Percentiles rank a stretch among this genome's conserved stretches.
Evolutionary conservation across 2,797 vertebrate genomes (phyloP).

Genomic region (Typhlichthys subterraneus): DNA sequence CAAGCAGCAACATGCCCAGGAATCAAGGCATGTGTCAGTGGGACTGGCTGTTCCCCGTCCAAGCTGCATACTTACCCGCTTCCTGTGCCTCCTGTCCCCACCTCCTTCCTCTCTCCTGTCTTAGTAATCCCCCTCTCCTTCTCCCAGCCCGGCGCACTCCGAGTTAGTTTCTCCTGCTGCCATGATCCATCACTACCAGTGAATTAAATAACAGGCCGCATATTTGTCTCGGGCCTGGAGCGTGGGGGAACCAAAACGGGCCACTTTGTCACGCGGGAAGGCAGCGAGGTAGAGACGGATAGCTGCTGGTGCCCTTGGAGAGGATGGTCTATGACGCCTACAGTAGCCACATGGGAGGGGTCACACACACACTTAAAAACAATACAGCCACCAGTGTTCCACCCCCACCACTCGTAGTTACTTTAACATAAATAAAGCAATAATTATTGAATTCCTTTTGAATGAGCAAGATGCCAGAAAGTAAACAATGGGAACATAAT

Average conservation of each 20-base stretch:
- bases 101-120: slow-evolving; percentile 49
- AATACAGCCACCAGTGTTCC: slow-evolving; percentile 76
- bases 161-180: slow-evolving; percentile 54
- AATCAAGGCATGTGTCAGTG: slow-evolving; percentile 64
- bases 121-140: slow-evolving; percentile 38
- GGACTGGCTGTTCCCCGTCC: slow-evolving; percentile 53
- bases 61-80: slow-evolving; percentile 64
- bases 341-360: slow-evolving; percentile 48
- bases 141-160: slow-evolving; percentile 6
- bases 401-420: slow-evolving; percentile 88
- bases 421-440: slow-evolving; percentile 99
- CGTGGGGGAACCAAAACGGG: slow-evolving; percentile 52
- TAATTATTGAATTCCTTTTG: slow-evolving; percentile 99
- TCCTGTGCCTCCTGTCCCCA: slow-evolving; percentile 58
- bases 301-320: slow-evolving; percentile 60
- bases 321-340: slow-evolving; percentile 54
- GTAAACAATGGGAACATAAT: slow-evolving; percentile 99
- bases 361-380: slow-evolving; percentile 69
- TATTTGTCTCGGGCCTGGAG: slow-evolving; percentile 63
- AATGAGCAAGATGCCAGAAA: slow-evolving; percentile 99
- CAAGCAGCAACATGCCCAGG: slow-evolving; percentile 77
- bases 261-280: slow-evolving; percentile 51
- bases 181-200: slow-evolving; percentile 67
- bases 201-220: slow-evolving; percentile 57
- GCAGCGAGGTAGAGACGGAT: slow-evolving; percentile 62